A percentile compares a stretch with the other conserved stretches of the same genome.
Conservation (phyloP, 2,113 vertebrate species). For the Cacatua alba region DNA sequence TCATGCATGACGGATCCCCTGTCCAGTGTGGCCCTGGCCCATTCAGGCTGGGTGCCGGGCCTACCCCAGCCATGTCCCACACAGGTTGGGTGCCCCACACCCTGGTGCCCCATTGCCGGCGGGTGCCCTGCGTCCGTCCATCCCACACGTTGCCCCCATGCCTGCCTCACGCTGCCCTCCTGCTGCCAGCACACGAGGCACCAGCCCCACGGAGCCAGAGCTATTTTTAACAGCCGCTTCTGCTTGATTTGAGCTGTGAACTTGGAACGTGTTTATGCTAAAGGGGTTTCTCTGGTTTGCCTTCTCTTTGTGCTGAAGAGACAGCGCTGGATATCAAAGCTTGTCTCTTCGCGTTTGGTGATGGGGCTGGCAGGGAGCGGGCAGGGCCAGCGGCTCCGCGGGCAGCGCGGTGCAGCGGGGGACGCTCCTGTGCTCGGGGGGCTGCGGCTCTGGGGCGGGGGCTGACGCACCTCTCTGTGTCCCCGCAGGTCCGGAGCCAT, state of each 20-base stretch:
- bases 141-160: background rate
- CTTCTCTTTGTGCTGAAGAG: slow-evolving; percentile 32
- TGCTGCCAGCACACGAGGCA: background rate
- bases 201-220: background rate
- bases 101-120: accelerated
- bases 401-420: background rate
- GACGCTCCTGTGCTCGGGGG: background rate
- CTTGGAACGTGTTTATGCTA: slow-evolving; percentile 52
- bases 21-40: background rate
- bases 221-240: slow-evolving; percentile 64
- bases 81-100: background rate
- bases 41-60: background rate
- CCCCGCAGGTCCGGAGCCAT: too few relatives aligned
- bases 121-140: accelerated
- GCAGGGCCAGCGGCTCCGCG: background rate
- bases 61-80: accelerated
- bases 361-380: background rate
- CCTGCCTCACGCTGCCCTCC: background rate
- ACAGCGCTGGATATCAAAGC: slow-evolving; percentile 43
- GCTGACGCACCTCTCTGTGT: slow-evolving; percentile 11
- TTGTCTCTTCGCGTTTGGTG: slow-evolving; percentile 23
- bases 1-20: accelerated
- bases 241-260: slow-evolving; percentile 59
- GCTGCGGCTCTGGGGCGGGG: background rate
- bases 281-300: slow-evolving; percentile 48